Evolutionary conservation across 2,113 vertebrate species (phyloP).

Genomic region (Trematocara variabile): DNA sequence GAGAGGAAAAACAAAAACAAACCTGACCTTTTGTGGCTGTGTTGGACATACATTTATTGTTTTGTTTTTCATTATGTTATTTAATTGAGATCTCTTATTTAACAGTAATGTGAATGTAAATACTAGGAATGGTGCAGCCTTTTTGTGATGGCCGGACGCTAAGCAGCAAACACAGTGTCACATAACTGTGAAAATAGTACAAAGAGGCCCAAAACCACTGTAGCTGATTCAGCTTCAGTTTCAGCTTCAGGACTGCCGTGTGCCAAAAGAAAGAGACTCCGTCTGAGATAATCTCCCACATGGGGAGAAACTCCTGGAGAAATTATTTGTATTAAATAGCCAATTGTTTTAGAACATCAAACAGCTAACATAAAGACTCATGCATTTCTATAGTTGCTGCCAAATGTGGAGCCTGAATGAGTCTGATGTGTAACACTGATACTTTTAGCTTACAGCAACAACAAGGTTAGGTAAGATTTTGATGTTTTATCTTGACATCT

Average conservation of each 20-base stretch:
- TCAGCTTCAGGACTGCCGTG: background rate
- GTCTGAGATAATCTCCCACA: background rate
- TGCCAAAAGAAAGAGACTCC: slow-evolving; percentile 56
- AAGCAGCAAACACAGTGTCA: background rate
- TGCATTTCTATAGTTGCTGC: background rate
- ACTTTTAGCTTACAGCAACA: background rate
- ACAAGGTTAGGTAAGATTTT: background rate
- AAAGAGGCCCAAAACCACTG: slow-evolving; percentile 20
- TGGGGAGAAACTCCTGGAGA: background rate
- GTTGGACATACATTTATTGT: background rate
- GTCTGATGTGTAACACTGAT: background rate
- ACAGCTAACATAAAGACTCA: background rate
- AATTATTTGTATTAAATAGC: slow-evolving; percentile 1
- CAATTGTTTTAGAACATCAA: background rate
- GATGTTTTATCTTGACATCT: background rate
- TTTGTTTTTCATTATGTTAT: background rate
- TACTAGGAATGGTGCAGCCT: background rate
- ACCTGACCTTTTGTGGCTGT: background rate
- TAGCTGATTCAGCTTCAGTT: background rate
- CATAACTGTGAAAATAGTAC: background rate
- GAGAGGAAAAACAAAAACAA: background rate
- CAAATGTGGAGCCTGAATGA: background rate
- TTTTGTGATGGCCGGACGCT: background rate
- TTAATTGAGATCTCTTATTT: background rate
- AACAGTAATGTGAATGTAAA: slow-evolving; percentile 2